A percentile compares a stretch with the other conserved stretches of the same genome.
Conservation (phyloP, 1,140 invertebrate genomes). For the Micrasema longulum region DNA sequence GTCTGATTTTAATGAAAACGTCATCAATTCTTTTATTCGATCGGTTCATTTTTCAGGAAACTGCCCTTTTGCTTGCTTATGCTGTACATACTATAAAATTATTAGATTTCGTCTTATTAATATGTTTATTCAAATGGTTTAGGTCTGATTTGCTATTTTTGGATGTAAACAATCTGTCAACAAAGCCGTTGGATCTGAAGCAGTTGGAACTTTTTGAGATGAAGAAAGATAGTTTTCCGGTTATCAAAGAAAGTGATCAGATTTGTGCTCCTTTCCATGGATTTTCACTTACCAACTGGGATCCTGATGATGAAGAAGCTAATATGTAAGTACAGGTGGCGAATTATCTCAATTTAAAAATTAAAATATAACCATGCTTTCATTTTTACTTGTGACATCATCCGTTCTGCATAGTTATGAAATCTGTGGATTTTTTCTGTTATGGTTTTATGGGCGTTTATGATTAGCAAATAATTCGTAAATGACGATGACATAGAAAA, state of each 20-base stretch:
- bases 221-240: constrained; percentile 52
- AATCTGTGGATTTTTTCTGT: no score
- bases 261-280: constrained; percentile 66
- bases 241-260: constrained; percentile 58
- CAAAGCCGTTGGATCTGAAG: constrained; percentile 37
- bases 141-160: constrained; percentile 51
- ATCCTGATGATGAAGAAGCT: constrained; percentile 67
- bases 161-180: constrained; percentile 21
- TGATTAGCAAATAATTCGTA: no score
- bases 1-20: no score
- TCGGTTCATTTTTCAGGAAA: no score
- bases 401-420: no score
- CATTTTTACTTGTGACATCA: no score
- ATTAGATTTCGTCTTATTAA: not conserved
- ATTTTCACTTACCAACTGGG: constrained; percentile 68
- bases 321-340: constrained; percentile 53
- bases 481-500: no score
- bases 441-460: no score
- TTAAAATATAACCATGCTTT: no score
- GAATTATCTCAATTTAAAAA: no score
- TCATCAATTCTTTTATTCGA: no score
- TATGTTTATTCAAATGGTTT: constrained; percentile 7
- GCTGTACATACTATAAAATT: no score
- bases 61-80: not conserved
- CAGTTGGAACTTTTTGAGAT: constrained; percentile 45